A percentile compares a stretch with the other conserved stretches of the same genome.
Conservation (phyloP, 2,888 invertebrate species). For the Thereva nobilitata region DNA sequence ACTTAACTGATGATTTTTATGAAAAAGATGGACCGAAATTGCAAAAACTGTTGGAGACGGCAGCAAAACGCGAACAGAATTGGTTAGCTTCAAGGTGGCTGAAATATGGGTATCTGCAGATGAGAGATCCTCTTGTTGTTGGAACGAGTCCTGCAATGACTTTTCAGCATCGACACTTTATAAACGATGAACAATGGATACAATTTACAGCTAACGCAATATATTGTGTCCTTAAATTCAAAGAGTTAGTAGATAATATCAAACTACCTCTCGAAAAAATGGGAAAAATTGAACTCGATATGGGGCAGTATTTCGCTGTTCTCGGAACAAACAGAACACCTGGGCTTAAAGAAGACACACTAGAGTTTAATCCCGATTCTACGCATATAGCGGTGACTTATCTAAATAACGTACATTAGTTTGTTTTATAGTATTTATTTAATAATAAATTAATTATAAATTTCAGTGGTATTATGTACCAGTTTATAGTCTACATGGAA, state of each 20-base stretch:
- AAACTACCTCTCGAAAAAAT: conserved; percentile 72
- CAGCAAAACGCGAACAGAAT: conserved; percentile 61
- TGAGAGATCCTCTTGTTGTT: conserved; percentile 80
- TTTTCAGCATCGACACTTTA: conserved; percentile 71
- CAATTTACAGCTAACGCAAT: conserved; percentile 70
- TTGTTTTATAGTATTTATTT: no score
- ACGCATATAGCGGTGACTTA: conserved; percentile 76
- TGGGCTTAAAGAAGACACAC: conserved; percentile 64
- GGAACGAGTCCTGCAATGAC: conserved; percentile 85
- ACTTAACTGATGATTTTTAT: no score
- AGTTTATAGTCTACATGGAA: conserved; percentile 35
- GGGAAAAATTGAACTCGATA: conserved; percentile 82
- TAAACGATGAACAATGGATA: conserved; percentile 64
- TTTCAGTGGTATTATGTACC: no score
- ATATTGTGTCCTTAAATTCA: conserved; percentile 51
- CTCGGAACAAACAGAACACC: conserved; percentile 87
- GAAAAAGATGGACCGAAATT: no score
- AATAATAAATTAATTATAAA: no score
- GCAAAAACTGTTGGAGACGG: no score
- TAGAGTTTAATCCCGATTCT: conserved; percentile 66
- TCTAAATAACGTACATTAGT: conserved; percentile 78
- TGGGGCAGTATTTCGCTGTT: conserved; percentile 88
- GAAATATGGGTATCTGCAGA: conserved; percentile 80
- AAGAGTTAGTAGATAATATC: conserved; percentile 54
- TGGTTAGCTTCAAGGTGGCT: conserved; percentile 95